A percentile compares a stretch with the other conserved stretches of the same genome.
phyloP scores from a whole-genome alignment of 2,888 invertebrate species.

The Cordylochernes scorpioides region DNA sequence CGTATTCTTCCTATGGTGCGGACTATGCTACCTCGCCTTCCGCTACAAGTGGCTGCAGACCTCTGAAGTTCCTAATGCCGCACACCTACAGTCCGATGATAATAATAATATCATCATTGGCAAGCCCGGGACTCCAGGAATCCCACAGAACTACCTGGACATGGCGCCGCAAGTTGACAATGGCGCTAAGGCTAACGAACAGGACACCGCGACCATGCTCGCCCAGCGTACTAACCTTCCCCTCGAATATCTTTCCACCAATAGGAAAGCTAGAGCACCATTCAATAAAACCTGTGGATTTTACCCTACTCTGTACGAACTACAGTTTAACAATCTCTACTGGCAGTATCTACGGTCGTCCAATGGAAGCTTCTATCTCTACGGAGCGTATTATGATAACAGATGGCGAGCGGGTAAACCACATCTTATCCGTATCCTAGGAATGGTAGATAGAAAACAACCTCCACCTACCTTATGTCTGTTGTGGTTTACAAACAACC shows the following conservation, averaged over 20 bases:
- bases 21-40: too few species aligned
- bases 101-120: too few species aligned
- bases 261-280: conserved; percentile 40
- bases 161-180: conserved; percentile 34
- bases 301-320: conserved; percentile 51
- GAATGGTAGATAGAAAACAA: conserved; percentile 67
- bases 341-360: conserved; percentile 60
- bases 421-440: conserved; percentile 60
- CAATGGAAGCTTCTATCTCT: conserved; percentile 52
- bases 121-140: conserved; percentile 7
- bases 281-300: conserved; percentile 24
- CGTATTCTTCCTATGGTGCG: too few species aligned
- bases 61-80: too few species aligned
- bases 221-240: conserved; percentile 44
- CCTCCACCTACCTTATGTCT: conserved; percentile 36
- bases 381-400: conserved; percentile 64
- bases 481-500: conserved; percentile 31
- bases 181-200: conserved; percentile 36
- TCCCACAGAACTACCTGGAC: conserved; percentile 20
- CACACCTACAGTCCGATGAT: too few species aligned
- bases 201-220: conserved; percentile 18
- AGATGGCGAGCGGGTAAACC: conserved; percentile 50
- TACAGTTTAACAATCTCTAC: conserved; percentile 74
- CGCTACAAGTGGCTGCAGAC: too few species aligned
- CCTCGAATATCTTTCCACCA: conserved; percentile 53